Conservation (phyloP, 2,797 vertebrate species). For the Oryzias dopingdopingensis region DNA sequence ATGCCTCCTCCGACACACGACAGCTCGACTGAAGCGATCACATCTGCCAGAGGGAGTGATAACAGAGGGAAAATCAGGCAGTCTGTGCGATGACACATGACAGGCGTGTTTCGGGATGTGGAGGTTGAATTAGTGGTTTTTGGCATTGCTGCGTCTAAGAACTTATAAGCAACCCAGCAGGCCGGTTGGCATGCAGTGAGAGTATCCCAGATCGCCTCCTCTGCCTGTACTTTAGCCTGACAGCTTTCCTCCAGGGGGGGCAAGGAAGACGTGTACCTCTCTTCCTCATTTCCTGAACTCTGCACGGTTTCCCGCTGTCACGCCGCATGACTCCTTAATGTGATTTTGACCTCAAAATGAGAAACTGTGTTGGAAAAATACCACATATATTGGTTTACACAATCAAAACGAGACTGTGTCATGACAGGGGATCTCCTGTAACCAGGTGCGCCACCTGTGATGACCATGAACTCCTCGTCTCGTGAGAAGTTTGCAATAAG, state of each 20-base stretch:
- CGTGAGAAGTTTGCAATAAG: conserved; percentile 15
- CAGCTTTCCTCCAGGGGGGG: conserved; percentile 28
- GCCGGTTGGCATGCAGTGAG: conserved; percentile 34
- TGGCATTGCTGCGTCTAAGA: neutral
- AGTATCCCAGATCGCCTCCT: conserved; percentile 16
- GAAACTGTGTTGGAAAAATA: conserved; percentile 38
- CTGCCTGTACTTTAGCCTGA: conserved; percentile 20
- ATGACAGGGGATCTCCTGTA: conserved; percentile 26
- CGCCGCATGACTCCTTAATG: conserved; percentile 20
- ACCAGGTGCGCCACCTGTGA: conserved; percentile 2
- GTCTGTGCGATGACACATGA: conserved; percentile 14
- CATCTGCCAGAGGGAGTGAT: conserved; percentile 12
- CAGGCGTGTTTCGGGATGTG: conserved; percentile 11
- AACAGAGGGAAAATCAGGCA: conserved; percentile 4
- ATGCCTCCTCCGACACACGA: conserved; percentile 11
- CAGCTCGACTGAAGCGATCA: conserved; percentile 11
- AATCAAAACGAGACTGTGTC: conserved; percentile 29
- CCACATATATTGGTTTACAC: conserved; percentile 39
- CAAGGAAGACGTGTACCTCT: conserved; percentile 11
- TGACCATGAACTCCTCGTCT: conserved; percentile 6
- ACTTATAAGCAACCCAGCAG: conserved; percentile 21
- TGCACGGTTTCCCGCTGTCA: conserved; percentile 22
- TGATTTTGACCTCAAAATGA: conserved; percentile 48
- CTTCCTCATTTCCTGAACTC: conserved; percentile 23
- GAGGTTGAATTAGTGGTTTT: conserved; percentile 24